Evolutionary conservation across 2,888 invertebrate species (phyloP).

Genomic region (Campopleginae sp.): DNA sequence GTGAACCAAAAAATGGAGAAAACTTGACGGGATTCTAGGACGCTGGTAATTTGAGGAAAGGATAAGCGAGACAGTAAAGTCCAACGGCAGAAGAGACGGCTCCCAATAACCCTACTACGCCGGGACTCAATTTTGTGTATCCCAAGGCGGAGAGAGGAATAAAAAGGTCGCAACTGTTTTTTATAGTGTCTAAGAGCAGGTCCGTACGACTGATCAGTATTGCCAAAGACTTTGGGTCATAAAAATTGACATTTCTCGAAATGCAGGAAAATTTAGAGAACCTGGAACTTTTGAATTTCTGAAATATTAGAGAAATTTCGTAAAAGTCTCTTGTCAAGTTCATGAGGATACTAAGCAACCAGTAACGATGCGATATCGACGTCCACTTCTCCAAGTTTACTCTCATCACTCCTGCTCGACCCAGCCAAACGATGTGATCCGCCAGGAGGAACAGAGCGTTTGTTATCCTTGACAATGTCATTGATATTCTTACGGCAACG

Average conservation of each 20-base stretch:
- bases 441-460: conserved; percentile 92
- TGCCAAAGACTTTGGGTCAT: conserved; percentile 59
- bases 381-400: conserved; percentile 92
- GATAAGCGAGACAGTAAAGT: conserved; percentile 90
- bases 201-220: conserved; percentile 86
- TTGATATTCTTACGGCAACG: conserved; percentile 88
- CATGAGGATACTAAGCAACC: conserved; percentile 93
- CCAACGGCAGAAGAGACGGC: conserved; percentile 93
- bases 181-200: conserved; percentile 92
- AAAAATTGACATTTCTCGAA: conserved; percentile 60
- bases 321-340: conserved; percentile 93
- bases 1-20: background rate
- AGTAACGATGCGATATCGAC: conserved; percentile 91
- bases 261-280: conserved; percentile 73
- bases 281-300: conserved; percentile 78
- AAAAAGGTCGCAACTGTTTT: conserved; percentile 94
- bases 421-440: conserved; percentile 95
- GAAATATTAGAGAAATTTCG: conserved; percentile 89
- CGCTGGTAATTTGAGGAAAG: conserved; percentile 91
- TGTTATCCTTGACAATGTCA: conserved; percentile 92
- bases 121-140: conserved; percentile 91
- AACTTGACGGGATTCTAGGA: conserved; percentile 76
- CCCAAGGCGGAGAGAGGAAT: conserved; percentile 94
- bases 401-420: conserved; percentile 88
- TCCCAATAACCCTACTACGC: conserved; percentile 91